phyloP scores from a whole-genome alignment of 1,140 invertebrate genomes.

The Saccostrea echinata region DNA sequence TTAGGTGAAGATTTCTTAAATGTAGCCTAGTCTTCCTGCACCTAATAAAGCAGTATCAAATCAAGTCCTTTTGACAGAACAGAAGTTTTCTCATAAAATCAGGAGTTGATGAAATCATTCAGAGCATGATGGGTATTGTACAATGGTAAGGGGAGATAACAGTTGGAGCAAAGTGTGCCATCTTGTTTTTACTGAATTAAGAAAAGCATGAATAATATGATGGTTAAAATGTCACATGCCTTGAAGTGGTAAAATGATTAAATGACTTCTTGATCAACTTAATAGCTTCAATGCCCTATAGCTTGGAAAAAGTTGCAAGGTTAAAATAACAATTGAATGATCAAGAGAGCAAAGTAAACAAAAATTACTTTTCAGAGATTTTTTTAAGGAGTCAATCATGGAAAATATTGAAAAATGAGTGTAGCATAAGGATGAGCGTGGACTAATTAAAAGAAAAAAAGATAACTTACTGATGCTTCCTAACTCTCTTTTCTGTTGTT shows the following conservation, averaged over 20 bases:
- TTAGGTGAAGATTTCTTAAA: too few species aligned
- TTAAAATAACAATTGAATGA: conserved; percentile 5
- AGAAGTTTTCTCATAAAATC: too few species aligned
- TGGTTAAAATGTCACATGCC: background rate
- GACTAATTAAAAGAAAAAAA: too few species aligned
- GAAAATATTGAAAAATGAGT: background rate
- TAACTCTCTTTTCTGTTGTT: background rate
- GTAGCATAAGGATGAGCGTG: background rate
- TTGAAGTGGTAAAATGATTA: background rate
- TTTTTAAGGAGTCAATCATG: background rate
- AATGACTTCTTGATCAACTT: background rate
- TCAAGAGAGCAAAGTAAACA: background rate
- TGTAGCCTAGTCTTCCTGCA: too few species aligned
- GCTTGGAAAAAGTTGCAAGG: background rate
- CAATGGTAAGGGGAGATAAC: too few species aligned
- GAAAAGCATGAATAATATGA: background rate
- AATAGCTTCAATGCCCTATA: background rate
- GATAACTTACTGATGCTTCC: background rate
- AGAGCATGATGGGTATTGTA: too few species aligned
- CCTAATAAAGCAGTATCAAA: too few species aligned
- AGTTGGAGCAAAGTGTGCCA: too few species aligned
- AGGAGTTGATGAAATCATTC: too few species aligned
- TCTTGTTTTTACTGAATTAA: background rate
- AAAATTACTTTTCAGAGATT: background rate
- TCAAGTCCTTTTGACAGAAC: too few species aligned